Base-by-base conservation (phyloP, 2,113 vertebrate species). In the Crotophaga sulcirostris region DNA sequence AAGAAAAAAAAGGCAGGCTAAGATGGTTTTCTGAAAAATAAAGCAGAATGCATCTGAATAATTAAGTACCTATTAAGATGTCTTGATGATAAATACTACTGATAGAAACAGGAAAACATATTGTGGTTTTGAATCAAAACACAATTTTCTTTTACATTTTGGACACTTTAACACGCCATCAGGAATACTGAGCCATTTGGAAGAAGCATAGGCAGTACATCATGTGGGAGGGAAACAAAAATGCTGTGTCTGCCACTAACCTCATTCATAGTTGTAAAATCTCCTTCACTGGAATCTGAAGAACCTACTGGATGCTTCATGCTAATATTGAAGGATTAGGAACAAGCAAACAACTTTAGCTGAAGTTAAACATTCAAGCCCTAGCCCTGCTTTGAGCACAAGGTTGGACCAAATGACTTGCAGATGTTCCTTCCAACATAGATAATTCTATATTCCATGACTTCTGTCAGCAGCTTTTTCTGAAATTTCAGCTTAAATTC, bases 171-270 rank as follows among this genome's bases (percentile, higher is more conserved):
- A 13, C 15, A 51, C 2, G 3, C 9, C 25, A 2, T 9, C 12
- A 44, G 51, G 26, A 74, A 45, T 29, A 62, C 5, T 19, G 38
- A 90, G 58, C 18, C 8, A 13, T 58, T 84, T 88, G n/a, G 31
- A 73, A 78, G 52, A 58, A 77, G 21, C 9, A 81, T 40, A 63
- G 26, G 6, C 23, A 66, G 21, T 74, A 20, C 31, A 42, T 42
- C 13, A 16, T 6, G 1, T 44, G 16, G 21, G 18, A 42, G 13
- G 14, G 0, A 1, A 0, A 0, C 0, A 0, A 19, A 52, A 26
- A 26, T 3, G 4, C 12, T 63, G 11, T 28, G 28, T 78, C 23
- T 87, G 47, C 6, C 21, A 26, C 23, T 55, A 55, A 38, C 6
- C 10, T 51, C 16, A 9, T 11, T 40, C 23, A 19, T 1, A 49